phyloP scores from a whole-genome alignment of 2,888 invertebrate genomes.

The Apantesis nais region DNA sequence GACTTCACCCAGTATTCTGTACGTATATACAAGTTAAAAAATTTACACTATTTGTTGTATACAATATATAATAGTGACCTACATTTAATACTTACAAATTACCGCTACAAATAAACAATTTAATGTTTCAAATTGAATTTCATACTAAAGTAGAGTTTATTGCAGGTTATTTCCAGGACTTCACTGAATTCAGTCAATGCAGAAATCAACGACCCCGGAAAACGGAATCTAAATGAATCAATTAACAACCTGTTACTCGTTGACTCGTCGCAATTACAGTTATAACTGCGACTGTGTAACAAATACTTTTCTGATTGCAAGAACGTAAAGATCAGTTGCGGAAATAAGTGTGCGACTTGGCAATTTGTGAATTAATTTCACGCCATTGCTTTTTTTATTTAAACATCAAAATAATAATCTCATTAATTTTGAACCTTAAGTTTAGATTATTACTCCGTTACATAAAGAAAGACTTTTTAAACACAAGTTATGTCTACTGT shows the following conservation, averaged over 20 bases:
- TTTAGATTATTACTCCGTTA: too few relatives aligned
- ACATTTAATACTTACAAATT: too few relatives aligned
- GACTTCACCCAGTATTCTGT: too few relatives aligned
- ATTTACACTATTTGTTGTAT: too few relatives aligned
- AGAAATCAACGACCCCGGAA: neutral
- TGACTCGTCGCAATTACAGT: neutral
- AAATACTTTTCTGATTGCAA: neutral
- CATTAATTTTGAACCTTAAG: neutral
- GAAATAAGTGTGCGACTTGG: neutral
- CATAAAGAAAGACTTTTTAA: too few relatives aligned
- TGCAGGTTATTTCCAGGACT: neutral
- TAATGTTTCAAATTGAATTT: neutral
- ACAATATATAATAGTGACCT: too few relatives aligned
- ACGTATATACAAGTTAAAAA: too few relatives aligned
- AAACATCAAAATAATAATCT: neutral
- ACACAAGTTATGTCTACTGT: too few relatives aligned
- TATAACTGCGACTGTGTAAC: neutral
- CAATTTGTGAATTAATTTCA: neutral
- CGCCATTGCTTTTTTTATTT: neutral
- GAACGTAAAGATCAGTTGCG: neutral
- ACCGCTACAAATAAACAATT: too few relatives aligned
- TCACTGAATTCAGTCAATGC: slow-evolving; percentile 11
- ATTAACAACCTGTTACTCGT: slow-evolving; percentile 15
- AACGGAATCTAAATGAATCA: slow-evolving; percentile 7
- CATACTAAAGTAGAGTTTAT: neutral